Percentiles rank a stretch among this genome's conserved stretches.
Evolutionary conservation across 2,797 vertebrate genomes (phyloP).

Genomic region (Tragopan temminckii): DNA sequence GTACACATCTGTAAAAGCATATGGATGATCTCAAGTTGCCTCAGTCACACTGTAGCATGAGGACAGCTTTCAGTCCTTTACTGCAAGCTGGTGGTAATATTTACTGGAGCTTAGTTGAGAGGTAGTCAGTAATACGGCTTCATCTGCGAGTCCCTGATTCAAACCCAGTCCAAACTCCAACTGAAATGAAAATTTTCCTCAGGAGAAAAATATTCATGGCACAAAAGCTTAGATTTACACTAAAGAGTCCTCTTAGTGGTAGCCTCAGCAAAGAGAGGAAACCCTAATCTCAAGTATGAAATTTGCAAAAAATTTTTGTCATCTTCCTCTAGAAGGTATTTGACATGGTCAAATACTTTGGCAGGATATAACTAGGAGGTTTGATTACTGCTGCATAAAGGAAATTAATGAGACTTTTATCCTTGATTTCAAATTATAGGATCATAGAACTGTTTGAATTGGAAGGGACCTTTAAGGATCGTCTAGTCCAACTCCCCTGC

Average conservation of each 20-base stretch:
- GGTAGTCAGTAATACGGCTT: not conserved
- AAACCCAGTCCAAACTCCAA: not conserved
- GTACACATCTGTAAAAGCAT: not conserved
- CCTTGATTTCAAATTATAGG: not conserved
- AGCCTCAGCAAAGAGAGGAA: not conserved
- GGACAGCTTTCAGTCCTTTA: not conserved
- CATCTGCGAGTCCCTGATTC: not conserved
- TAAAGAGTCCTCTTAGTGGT: not conserved
- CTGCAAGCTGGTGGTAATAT: not conserved
- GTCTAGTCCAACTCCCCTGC: too few relatives aligned
- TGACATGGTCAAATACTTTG: not conserved
- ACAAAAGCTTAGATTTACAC: not conserved
- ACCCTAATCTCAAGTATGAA: not conserved
- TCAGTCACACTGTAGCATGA: constrained; percentile 8
- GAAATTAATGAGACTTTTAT: not conserved
- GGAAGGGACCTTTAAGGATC: too few relatives aligned
- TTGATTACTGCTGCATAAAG: not conserved
- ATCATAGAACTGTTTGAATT: too few relatives aligned
- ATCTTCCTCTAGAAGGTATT: not conserved
- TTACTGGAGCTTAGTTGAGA: not conserved
- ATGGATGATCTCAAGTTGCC: not conserved
- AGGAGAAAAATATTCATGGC: not conserved
- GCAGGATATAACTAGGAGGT: not conserved
- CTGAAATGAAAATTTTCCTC: not conserved
- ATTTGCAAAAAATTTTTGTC: not conserved